These are phyloP conservation scores for Dryadula phaetusa DNA, from an alignment of 2,888 invertebrate genomes.

Conservation along the genomic window DNA sequence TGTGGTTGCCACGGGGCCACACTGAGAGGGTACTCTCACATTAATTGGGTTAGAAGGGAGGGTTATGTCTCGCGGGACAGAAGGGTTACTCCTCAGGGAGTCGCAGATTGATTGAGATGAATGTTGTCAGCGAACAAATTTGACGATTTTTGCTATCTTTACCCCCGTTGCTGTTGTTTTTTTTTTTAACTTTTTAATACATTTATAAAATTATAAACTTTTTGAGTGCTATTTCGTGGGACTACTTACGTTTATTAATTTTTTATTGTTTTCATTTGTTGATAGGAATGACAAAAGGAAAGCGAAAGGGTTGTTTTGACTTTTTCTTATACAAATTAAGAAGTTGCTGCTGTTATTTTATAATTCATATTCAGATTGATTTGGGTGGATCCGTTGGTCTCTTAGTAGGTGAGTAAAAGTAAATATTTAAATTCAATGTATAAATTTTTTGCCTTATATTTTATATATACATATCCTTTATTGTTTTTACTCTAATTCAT, in stretches of 20 bases:
- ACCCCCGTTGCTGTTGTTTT: conserved; percentile 48
- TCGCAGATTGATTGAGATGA: conserved; percentile 79
- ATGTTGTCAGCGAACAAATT: conserved; percentile 79
- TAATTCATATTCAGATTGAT: background rate
- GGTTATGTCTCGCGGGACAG: conserved; percentile 68
- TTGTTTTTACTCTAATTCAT: no score
- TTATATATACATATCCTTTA: no score
- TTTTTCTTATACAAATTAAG: conserved; percentile 3
- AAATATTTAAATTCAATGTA: no score
- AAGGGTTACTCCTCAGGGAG: conserved; percentile 80
- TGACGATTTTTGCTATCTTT: conserved; percentile 50
- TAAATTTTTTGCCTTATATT: no score
- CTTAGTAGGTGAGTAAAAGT: no score
- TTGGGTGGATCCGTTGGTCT: background rate
- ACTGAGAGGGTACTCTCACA: conserved; percentile 60
- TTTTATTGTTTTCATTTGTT: conserved; percentile 42
- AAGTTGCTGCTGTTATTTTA: background rate
- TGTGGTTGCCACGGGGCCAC: conserved; percentile 61
- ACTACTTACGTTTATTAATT: conserved; percentile 41
- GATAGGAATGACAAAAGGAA: conserved; percentile 7
- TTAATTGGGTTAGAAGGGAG: conserved; percentile 79
- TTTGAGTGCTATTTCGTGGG: conserved; percentile 51
- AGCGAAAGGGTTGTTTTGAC: conserved; percentile 33
- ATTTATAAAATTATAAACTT: conserved; percentile 59
- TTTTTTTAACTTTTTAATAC: conserved; percentile 48